A percentile compares a stretch with the other conserved stretches of the same genome.
phyloP scores from a whole-genome alignment of 2,113 vertebrate species.

The Sardina pilchardus region DNA sequence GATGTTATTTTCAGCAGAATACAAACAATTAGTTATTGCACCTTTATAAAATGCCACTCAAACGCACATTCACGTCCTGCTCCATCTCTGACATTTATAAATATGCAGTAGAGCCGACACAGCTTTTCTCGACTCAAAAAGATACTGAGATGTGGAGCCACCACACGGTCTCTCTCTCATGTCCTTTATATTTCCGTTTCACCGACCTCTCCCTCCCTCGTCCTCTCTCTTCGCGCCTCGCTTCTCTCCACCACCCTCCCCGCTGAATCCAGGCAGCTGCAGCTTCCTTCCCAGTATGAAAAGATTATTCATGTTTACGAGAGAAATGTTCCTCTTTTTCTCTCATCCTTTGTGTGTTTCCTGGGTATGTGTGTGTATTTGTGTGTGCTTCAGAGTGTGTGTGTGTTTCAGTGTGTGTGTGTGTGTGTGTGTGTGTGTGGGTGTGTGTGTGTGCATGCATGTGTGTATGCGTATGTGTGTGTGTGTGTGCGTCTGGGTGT shows the following conservation, averaged over 20 bases:
- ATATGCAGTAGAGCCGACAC: conserved; percentile 47
- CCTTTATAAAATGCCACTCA: conserved; percentile 11
- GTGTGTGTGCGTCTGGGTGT: background rate
- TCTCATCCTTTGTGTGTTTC: background rate
- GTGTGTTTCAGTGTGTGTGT: background rate
- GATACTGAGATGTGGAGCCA: conserved; percentile 20
- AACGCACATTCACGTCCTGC: conserved; percentile 26
- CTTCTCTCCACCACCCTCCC: conserved; percentile 26
- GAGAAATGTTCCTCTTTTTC: background rate
- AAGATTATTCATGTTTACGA: background rate
- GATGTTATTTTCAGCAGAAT: background rate
- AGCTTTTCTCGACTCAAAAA: conserved; percentile 29
- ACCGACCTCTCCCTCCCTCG: background rate
- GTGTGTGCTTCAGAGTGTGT: background rate
- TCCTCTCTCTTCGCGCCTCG: background rate
- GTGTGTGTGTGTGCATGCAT: no score
- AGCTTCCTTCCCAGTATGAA: conserved; percentile 19
- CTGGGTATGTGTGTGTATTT: background rate
- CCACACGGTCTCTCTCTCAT: background rate
- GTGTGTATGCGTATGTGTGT: no score
- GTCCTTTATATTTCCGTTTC: background rate
- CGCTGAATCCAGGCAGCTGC: conserved; percentile 6
- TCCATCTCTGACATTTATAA: conserved; percentile 49
- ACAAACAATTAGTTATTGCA: background rate
- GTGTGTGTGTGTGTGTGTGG: background rate